Evolutionary conservation across 2,797 vertebrate species (phyloP).

Genomic region (Etheostoma nigrum): DNA sequence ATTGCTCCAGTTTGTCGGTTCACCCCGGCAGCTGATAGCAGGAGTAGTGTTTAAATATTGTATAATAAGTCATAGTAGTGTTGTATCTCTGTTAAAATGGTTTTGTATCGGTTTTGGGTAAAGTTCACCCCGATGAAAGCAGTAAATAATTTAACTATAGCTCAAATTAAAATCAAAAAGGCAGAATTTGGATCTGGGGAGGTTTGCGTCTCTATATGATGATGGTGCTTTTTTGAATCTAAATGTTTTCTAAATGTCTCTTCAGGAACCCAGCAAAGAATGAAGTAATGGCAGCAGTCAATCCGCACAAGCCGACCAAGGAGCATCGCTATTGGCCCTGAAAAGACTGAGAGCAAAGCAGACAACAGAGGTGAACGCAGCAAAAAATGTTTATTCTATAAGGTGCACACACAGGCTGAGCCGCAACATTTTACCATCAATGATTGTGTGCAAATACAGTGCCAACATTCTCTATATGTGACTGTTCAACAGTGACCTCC

Average conservation of each 20-base stretch:
- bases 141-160: neutral
- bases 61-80: no score
- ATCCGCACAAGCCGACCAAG: slow-evolving; percentile 91
- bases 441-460: neutral
- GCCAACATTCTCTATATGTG: neutral
- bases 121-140: neutral
- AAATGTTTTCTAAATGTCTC: neutral
- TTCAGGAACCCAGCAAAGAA: slow-evolving; percentile 81
- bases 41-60: no score
- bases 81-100: no score
- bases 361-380: no score
- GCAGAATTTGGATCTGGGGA: neutral
- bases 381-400: neutral
- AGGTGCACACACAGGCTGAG: neutral
- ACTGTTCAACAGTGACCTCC: neutral
- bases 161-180: neutral
- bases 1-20: no score
- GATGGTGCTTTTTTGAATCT: neutral
- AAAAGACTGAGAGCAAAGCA: slow-evolving; percentile 69
- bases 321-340: slow-evolving; percentile 88
- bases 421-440: neutral
- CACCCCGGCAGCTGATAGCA: no score
- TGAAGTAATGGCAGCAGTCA: slow-evolving; percentile 75
- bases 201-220: neutral
- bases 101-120: neutral